Conservation (phyloP, 2,888 invertebrate species). For the Drosophila diplacantha region DNA sequence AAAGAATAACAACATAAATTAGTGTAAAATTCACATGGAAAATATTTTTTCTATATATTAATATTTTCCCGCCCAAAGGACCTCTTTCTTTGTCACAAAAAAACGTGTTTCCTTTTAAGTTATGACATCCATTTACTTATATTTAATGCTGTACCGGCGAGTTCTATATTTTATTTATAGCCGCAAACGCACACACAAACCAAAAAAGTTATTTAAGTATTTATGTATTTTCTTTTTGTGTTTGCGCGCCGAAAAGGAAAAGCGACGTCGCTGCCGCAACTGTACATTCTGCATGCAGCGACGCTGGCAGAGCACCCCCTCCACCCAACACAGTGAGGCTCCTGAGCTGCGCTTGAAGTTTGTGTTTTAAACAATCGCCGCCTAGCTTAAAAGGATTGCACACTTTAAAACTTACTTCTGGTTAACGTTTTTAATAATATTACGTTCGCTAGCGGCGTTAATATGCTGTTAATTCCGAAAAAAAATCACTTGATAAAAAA, state of each 20-base stretch:
- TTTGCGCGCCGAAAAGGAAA: constrained; percentile 48
- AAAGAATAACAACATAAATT: neutral
- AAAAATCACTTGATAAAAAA: constrained; percentile 30
- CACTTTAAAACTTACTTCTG: constrained; percentile 4
- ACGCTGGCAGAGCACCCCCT: constrained; percentile 28
- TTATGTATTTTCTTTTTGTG: constrained; percentile 41
- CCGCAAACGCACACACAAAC: constrained; percentile 27
- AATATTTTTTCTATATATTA: too few relatives aligned
- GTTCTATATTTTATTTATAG: constrained; percentile 63
- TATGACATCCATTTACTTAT: constrained; percentile 4
- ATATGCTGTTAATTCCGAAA: constrained; percentile 8
- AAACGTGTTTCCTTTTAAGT: neutral
- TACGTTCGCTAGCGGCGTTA: constrained; percentile 9
- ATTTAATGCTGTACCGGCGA: constrained; percentile 19
- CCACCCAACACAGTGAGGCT: too few relatives aligned
- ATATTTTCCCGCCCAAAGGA: constrained; percentile 4
- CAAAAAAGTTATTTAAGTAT: constrained; percentile 17
- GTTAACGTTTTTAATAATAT: neutral
- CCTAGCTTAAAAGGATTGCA: neutral
- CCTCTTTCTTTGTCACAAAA: neutral
- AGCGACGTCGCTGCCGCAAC: constrained; percentile 36
- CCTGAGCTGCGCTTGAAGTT: neutral
- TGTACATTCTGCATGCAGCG: constrained; percentile 58
- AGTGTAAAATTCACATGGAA: neutral
- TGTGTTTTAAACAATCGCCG: neutral